Conservation (phyloP, 30 jellyfish, hydroid and myxozoan genomes). For the Rhopilema esculentum region DNA sequence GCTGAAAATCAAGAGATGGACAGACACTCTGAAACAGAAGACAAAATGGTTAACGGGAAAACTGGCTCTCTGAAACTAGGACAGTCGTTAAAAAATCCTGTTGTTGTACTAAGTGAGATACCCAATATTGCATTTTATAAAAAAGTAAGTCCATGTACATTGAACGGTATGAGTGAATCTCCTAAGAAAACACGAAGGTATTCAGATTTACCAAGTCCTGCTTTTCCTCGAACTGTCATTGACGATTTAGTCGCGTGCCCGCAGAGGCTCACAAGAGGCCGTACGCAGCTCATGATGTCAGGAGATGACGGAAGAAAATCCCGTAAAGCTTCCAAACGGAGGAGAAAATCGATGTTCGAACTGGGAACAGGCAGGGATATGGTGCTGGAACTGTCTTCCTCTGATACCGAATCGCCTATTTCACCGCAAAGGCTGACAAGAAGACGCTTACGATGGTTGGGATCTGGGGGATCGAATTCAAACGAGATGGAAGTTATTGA, state of each 20-base stretch:
- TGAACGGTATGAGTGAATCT: constrained; percentile 12
- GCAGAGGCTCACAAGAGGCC: constrained; percentile 71
- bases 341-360: not conserved
- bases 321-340: not conserved
- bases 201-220: constrained; percentile 22
- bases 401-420: constrained; percentile 3
- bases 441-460: constrained; percentile 42
- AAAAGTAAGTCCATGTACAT: constrained; percentile 1
- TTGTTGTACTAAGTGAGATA: constrained; percentile 49
- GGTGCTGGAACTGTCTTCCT: not conserved
- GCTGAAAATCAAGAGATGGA: not conserved
- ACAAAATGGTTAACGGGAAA: not conserved
- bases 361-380: not conserved
- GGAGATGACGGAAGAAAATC: constrained; percentile 12
- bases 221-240: constrained; percentile 51
- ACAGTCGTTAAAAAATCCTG: constrained; percentile 22
- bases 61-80: not conserved
- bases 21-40: not conserved
- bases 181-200: constrained; percentile 5
- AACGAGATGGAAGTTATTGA: constrained; percentile 13
- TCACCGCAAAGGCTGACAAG: constrained; percentile 57
- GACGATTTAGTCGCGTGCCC: constrained; percentile 74
- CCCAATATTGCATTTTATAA: not conserved
- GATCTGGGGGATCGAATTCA: constrained; percentile 5
- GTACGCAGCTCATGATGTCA: constrained; percentile 60